phyloP scores from a whole-genome alignment of 1,140 invertebrate genomes.

The Bilobella aurantiaca region DNA sequence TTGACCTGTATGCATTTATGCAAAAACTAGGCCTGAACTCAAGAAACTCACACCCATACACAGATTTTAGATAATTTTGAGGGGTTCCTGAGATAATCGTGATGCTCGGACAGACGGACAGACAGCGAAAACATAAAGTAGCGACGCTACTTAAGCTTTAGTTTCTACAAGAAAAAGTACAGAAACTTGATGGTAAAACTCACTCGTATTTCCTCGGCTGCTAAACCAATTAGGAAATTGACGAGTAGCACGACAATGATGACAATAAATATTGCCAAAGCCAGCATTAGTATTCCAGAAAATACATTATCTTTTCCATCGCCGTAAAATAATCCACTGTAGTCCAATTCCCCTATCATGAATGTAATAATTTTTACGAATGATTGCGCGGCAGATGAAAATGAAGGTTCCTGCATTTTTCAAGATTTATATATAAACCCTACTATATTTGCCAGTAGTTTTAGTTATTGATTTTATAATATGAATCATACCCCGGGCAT shows the following conservation, averaged over 20 bases:
- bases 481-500: not conserved
- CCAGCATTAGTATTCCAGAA: conserved; percentile 2
- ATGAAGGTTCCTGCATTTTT: not conserved
- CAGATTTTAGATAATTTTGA: too few relatives aligned
- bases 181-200: too few relatives aligned
- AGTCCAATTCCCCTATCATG: conserved; percentile 15
- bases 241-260: conserved; percentile 2
- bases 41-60: too few relatives aligned
- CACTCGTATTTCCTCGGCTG: conserved; percentile 4
- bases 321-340: conserved; percentile 7
- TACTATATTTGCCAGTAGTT: too few relatives aligned
- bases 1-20: too few relatives aligned
- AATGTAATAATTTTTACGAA: conserved; percentile 9
- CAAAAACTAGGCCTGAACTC: too few relatives aligned
- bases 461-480: not conserved
- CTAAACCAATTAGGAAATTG: conserved; percentile 11
- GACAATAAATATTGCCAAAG: conserved; percentile 8
- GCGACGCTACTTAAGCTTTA: too few relatives aligned
- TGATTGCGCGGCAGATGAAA: conserved; percentile 6
- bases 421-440: not conserved
- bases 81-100: too few relatives aligned
- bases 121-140: too few relatives aligned
- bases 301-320: not conserved
- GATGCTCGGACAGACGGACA: too few relatives aligned
- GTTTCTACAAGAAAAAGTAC: too few relatives aligned